Evolutionary conservation across 2,888 invertebrate species (phyloP).

Genomic region (Tholera decimalis): DNA sequence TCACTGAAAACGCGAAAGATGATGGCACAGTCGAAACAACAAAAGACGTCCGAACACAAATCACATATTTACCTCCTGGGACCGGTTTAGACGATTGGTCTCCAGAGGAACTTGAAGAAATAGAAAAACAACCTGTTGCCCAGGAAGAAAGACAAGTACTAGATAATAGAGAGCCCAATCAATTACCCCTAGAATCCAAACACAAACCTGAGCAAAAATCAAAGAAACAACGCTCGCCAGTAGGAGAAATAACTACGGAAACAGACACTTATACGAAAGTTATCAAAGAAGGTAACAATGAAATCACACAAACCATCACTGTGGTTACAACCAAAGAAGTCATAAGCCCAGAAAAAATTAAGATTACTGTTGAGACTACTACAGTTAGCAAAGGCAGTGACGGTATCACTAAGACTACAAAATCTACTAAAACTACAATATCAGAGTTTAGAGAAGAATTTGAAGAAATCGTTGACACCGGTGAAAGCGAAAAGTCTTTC

Average conservation of each 20-base stretch:
- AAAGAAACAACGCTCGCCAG: slow-evolving; percentile 85
- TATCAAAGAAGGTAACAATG: slow-evolving; percentile 85
- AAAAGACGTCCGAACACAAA: slow-evolving; percentile 88
- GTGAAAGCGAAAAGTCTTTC: slow-evolving; percentile 88
- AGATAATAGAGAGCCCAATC: slow-evolving; percentile 72
- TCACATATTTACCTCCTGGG: slow-evolving; percentile 87
- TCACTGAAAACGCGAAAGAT: slow-evolving; percentile 84
- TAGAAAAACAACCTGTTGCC: slow-evolving; percentile 77
- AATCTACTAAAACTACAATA: slow-evolving; percentile 89
- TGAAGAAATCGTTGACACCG: slow-evolving; percentile 86
- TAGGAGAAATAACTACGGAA: slow-evolving; percentile 87
- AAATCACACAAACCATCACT: slow-evolving; percentile 87
- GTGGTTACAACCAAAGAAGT: slow-evolving; percentile 89
- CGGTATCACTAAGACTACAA: slow-evolving; percentile 88
- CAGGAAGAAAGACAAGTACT: slow-evolving; percentile 71
- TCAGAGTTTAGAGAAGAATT: slow-evolving; percentile 89
- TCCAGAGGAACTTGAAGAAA: slow-evolving; percentile 85
- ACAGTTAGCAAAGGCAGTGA: slow-evolving; percentile 87
- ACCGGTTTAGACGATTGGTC: slow-evolving; percentile 87
- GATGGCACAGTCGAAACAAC: slow-evolving; percentile 87
- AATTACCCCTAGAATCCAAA: slow-evolving; percentile 73
- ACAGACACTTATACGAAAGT: slow-evolving; percentile 87
- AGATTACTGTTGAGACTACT: slow-evolving; percentile 87
- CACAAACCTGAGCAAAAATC: slow-evolving; percentile 72
- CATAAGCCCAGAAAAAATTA: slow-evolving; percentile 88